phyloP scores from a whole-genome alignment of 2,113 vertebrate species.

The Cebidichthys violaceus region DNA sequence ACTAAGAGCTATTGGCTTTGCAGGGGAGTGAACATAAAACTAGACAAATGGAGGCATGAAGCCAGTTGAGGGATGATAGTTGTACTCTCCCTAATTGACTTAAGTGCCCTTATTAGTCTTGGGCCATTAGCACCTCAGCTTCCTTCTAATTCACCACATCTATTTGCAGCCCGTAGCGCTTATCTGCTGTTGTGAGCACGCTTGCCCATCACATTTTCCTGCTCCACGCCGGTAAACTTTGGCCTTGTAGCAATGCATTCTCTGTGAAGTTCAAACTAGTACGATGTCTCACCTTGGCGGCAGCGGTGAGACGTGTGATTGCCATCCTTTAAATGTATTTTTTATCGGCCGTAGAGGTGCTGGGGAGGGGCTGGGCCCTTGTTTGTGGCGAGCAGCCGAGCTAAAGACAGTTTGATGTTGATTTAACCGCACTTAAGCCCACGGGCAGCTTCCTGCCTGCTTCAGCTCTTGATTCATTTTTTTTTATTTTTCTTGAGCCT shows the following conservation, averaged over 20 bases:
- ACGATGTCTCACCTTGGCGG: constrained; percentile 26
- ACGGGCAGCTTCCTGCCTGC: constrained; percentile 60
- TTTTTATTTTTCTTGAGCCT: constrained; percentile 58
- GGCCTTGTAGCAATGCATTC: constrained; percentile 5
- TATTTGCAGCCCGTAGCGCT: constrained; percentile 25
- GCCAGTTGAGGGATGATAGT: constrained; percentile 39
- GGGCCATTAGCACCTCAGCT: constrained; percentile 59
- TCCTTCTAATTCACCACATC: constrained; percentile 43
- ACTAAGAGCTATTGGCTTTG: constrained; percentile 36
- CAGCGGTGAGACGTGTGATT: constrained; percentile 11
- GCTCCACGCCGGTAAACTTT: constrained; percentile 6
- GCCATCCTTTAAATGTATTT: constrained; percentile 45
- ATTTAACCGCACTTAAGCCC: constrained; percentile 65
- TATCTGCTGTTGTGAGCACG: constrained; percentile 7
- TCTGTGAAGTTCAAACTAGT: constrained; percentile 26
- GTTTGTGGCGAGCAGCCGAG: constrained; percentile 56
- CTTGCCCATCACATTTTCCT: neutral
- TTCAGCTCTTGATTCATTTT: constrained; percentile 54
- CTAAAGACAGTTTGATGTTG: constrained; percentile 65
- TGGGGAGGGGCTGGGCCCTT: constrained; percentile 31
- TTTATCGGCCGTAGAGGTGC: constrained; percentile 35
- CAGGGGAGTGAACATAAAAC: constrained; percentile 41
- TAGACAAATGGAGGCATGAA: constrained; percentile 26
- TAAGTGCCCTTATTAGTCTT: constrained; percentile 60
- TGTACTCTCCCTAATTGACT: constrained; percentile 58